Percentiles rank a stretch among this genome's conserved stretches.
phyloP scores from a whole-genome alignment of 1,140 invertebrate genomes.

The Megalopta genalis region DNA sequence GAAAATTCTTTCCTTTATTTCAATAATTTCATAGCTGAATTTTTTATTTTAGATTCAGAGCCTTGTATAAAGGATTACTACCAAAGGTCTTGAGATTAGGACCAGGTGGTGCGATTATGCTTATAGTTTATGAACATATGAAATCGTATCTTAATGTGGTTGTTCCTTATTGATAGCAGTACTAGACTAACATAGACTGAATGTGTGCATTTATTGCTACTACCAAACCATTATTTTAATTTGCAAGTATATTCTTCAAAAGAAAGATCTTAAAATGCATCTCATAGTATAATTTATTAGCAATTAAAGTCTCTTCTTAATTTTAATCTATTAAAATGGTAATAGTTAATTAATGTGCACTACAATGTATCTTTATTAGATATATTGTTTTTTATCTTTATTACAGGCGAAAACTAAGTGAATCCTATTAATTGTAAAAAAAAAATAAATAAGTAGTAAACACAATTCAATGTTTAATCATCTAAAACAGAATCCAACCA shows the following conservation, averaged over 20 bases:
- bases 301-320: not conserved
- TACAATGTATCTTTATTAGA: not conserved
- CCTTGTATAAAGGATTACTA: slow-evolving; percentile 94
- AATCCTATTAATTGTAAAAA: too few relatives aligned
- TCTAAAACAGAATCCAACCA: slow-evolving; percentile 74
- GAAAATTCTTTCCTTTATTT: not conserved
- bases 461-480: slow-evolving; percentile 55
- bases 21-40: slow-evolving; percentile 17
- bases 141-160: slow-evolving; percentile 83
- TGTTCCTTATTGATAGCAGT: slow-evolving; percentile 27
- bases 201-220: slow-evolving; percentile 30
- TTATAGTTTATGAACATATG: slow-evolving; percentile 91
- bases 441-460: not conserved
- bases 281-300: slow-evolving; percentile 30
- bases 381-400: too few relatives aligned
- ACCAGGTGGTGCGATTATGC: slow-evolving; percentile 94
- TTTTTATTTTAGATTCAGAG: slow-evolving; percentile 83
- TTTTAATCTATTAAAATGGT: not conserved
- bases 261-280: not conserved
- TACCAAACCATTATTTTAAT: slow-evolving; percentile 8
- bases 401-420: too few relatives aligned
- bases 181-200: not conserved
- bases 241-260: too few relatives aligned
- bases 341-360: too few relatives aligned
- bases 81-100: slow-evolving; percentile 95